Evolutionary conservation across 2,888 invertebrate species (phyloP), one percentile per base, ranked within the genome.

Genomic region (Tanaodytes sp.): DNA sequence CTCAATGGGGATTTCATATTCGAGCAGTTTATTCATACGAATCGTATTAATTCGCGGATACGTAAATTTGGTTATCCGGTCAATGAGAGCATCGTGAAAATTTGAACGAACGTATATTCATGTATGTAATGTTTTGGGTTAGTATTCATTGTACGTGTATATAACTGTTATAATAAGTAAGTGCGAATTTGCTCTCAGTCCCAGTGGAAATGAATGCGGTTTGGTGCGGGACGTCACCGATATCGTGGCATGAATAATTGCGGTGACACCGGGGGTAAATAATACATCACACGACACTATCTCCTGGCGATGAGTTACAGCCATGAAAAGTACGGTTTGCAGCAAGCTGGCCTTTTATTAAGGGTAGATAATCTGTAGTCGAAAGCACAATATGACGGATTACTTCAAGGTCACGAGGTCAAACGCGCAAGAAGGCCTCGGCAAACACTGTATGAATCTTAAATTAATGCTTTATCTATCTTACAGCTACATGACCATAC

Each of bases 201-300:
- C 82, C 81, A 75, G 46, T 73, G 80, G 82, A 78, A 80, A 79
- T 61, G 62, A 58, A 23, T 51, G 31, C 46, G 43, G 58, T 64
- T 70, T 58, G 70, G 49, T 64, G 62, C 20, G 72, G 52, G 58
- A 65, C 64, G 71, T 64, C 54, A 63, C 73, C 61, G 80, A 83
- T 83, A 83, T 71, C 71, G 78, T 75, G 78, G 74, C 69, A 79
- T 83, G 83, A 84, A 84, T 83, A 83, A 84, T 84, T 80, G 82
- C 77, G 74, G 66, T 75, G 79, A 79, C 78, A 75, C 75, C 71
- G 72, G 74, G 76, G 75, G 79, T 79, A 81, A 80, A 81, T 80
- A 81, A 83, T 83, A 80, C 79, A 80, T 82, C 79, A 76, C 59
- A 72, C 72, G 76, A 80, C 81, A 77, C 79, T 83, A 83, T 82